Evolutionary conservation across 2,113 vertebrate species (phyloP).

Genomic region (Notothenia rossii): DNA sequence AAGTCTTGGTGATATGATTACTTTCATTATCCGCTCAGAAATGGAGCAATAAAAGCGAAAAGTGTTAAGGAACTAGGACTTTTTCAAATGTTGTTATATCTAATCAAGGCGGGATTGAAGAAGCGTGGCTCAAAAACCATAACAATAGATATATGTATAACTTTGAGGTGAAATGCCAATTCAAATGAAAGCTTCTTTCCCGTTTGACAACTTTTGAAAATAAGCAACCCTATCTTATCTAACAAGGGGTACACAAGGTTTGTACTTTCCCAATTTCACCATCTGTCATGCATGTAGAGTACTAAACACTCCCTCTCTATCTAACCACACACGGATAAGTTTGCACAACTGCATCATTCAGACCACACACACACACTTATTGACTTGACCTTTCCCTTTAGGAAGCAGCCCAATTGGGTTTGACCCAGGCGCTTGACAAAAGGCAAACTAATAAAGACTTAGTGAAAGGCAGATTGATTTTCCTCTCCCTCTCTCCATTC

Average conservation of each 20-base stretch:
- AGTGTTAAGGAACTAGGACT: neutral
- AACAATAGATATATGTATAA: neutral
- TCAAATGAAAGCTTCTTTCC: neutral
- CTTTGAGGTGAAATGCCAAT: neutral
- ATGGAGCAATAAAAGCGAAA: neutral
- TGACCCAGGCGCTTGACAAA: constrained; percentile 71
- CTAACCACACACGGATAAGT: neutral
- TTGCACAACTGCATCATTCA: constrained; percentile 3
- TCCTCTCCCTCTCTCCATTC: constrained; percentile 29
- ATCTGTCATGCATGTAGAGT: neutral
- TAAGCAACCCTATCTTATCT: neutral
- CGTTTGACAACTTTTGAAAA: too few relatives aligned
- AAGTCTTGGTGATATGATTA: constrained; percentile 20
- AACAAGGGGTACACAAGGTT: neutral
- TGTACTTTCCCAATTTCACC: constrained; percentile 12
- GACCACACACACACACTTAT: constrained; percentile 49
- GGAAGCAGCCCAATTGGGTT: constrained; percentile 64
- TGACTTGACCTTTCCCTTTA: constrained; percentile 77
- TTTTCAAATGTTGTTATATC: neutral
- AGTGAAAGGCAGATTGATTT: constrained; percentile 79
- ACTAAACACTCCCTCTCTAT: constrained; percentile 8
- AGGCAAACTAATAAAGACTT: constrained; percentile 81
- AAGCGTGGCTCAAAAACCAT: neutral
- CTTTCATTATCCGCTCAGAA: constrained; percentile 35
- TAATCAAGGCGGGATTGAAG: neutral